Evolutionary conservation across 2,888 invertebrate species (phyloP), one percentile per base, ranked within the genome.

Genomic region (Callyntrura sp.): DNA sequence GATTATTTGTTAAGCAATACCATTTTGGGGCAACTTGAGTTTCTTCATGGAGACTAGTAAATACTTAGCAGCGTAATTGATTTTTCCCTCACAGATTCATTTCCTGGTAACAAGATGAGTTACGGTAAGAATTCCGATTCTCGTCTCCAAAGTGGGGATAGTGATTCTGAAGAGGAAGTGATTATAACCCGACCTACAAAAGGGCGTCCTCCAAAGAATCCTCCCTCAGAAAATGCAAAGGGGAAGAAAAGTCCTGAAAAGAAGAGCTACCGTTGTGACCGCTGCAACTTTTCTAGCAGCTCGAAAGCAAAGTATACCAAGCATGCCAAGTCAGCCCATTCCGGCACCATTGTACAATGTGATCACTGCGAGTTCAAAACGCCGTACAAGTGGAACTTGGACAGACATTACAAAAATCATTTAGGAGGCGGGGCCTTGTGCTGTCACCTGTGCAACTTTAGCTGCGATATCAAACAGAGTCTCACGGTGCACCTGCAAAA

Each of bases 301-400:
- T 97, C 98, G 94, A 97, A 97, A 94, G 97, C 98, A 82, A 96
- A 98, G 89, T 98, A 96, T 94, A 98, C 98, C 90, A 98, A 98
- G 94, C 98, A 98, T 94, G 97, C 98, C 81, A 98, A 98, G 94
- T 98, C 98, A 79, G 86, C 86, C 94, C 98, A 98, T 94, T 97
- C 98, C 89, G 98, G 98, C 97, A 98, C 97, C 93, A 98, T 98
- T 97, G 98, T 98, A 93, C 98, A 98, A 95, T 99, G 98, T 94
- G 97, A 97, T 88, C 96, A 97, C 94, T 99, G 99, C 95, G 98
- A 98, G 94, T 99, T 98, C 94, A 96, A 97, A 92, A 98, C 98
- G 20, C 98, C 98, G 25, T 97, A 97, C 95, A 95, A 95, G 94
- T 98, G 98, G 97, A 98, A 98, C 95, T 73, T 88, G 25, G 98